Evolutionary conservation across 2,797 vertebrate genomes (phyloP).

Genomic region (Nyctalus aviator): DNA sequence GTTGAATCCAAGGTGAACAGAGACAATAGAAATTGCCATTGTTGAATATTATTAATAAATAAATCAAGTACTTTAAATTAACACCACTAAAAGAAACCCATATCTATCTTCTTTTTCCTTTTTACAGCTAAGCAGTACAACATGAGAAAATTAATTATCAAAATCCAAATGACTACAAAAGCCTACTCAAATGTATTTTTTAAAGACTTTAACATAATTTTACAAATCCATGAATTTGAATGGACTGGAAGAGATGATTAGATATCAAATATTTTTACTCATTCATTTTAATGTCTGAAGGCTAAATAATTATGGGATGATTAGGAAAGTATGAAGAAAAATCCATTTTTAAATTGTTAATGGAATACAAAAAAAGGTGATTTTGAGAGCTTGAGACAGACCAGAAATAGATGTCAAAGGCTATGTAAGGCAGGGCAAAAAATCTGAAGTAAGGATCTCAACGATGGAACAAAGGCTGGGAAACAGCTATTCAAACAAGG

Average conservation of each 20-base stretch:
- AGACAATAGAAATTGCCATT: constrained; percentile 56
- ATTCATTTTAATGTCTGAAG: constrained; percentile 78
- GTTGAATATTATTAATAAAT: constrained; percentile 65
- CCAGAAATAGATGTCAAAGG: constrained; percentile 46
- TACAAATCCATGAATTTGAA: constrained; percentile 77
- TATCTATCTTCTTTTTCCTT: constrained; percentile 63
- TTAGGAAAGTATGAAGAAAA: constrained; percentile 74
- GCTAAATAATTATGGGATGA: constrained; percentile 76
- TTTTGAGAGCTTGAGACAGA: constrained; percentile 62
- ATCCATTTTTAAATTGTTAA: constrained; percentile 71
- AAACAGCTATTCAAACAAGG: neutral
- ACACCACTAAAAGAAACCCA: constrained; percentile 66
- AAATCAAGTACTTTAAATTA: constrained; percentile 66
- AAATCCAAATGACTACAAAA: constrained; percentile 79
- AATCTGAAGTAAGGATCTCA: constrained; percentile 20
- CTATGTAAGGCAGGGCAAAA: constrained; percentile 30
- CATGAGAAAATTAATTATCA: constrained; percentile 78
- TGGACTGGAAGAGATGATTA: constrained; percentile 72
- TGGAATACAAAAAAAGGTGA: constrained; percentile 78
- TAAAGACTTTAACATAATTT: constrained; percentile 76
- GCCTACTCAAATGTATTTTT: constrained; percentile 76
- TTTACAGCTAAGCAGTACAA: constrained; percentile 66
- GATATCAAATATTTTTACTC: constrained; percentile 77
- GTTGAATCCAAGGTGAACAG: constrained; percentile 48
- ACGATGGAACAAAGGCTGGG: neutral